Base-by-base conservation (phyloP, 2,113 vertebrate species). In the Hassar affinis region DNA sequence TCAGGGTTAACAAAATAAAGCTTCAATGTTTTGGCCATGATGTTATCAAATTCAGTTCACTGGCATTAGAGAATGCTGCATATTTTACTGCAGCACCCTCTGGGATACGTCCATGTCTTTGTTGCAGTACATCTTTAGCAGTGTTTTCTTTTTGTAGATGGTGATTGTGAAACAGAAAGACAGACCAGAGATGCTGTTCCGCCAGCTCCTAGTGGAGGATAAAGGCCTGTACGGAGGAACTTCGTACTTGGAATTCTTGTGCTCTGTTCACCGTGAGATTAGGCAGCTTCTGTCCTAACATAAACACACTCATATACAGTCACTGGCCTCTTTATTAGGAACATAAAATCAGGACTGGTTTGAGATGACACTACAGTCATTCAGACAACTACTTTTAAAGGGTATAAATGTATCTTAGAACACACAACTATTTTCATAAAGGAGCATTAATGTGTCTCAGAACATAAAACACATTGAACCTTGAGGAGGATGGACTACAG, bases 161-260 rank as follows among this genome's bases (percentile, higher is more conserved):
- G 84, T 92, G 0, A 91, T 98, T 15, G 95, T 97, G 82, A 96
- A 96, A 89, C 97, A 98, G 80, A 95, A 93, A 66, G 98, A 99
- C 81, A 95, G 95, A 90, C 89, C 94, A 0, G 98, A 99, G 89
- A 92, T 96, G 90, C 42, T 91, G 83, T 98, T 99, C 94, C 95
- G 95, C 5, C 97, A 99, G 91, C 91, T 95, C 87, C 92, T 99
- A 30, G 96, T 98, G 82, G 98, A 99, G 94, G 98, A 99, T 85
- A 98, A 98, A 91, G 93, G 92, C 61, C 91, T 97, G 64, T 92
- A 97, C 0, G 97, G 97, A 15, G 96, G 96, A 15, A 91, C 96
- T 0, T 99, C 97, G 0, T 98, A 98, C 0, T 90, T 96, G 92
- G 97, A 99, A 92, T 99, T 99, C 92, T 93, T 99, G 51, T 96